phyloP scores from a whole-genome alignment of 2,113 vertebrate species.

The Parus major region DNA sequence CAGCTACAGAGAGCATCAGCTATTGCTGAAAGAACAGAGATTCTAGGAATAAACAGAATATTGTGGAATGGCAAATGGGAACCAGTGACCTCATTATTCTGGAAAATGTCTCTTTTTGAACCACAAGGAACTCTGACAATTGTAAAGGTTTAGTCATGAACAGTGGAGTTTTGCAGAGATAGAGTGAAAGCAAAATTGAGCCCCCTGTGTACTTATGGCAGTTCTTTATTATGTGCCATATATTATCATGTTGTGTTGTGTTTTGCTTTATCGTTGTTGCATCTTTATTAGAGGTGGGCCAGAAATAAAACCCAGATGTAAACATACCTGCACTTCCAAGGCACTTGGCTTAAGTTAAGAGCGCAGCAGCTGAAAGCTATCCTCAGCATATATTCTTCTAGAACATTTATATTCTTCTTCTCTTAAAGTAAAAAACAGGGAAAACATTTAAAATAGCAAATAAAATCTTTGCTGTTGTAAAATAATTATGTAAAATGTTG shows the following conservation, averaged over 20 bases:
- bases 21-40: constrained; percentile 62
- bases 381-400: neutral
- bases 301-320: constrained; percentile 68
- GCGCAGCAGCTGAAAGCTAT: constrained; percentile 9
- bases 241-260: constrained; percentile 57
- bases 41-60: constrained; percentile 64
- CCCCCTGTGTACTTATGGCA: constrained; percentile 33
- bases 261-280: constrained; percentile 48
- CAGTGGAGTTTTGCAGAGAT: constrained; percentile 51
- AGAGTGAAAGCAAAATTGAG: constrained; percentile 60
- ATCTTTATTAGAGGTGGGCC: constrained; percentile 58
- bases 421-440: neutral
- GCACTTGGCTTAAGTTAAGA: constrained; percentile 38
- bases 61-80: constrained; percentile 42
- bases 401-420: neutral
- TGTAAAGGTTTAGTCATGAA: constrained; percentile 33
- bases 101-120: constrained; percentile 66
- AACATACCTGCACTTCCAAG: constrained; percentile 52
- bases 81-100: constrained; percentile 61
- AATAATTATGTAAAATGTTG: neutral
- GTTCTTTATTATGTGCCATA: constrained; percentile 52
- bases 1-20: constrained; percentile 59
- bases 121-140: constrained; percentile 53
- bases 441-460: constrained; percentile 5
- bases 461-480: constrained; percentile 12